Evolutionary conservation across 1,140 invertebrate species (phyloP).

Genomic region (Achroia grisella): DNA sequence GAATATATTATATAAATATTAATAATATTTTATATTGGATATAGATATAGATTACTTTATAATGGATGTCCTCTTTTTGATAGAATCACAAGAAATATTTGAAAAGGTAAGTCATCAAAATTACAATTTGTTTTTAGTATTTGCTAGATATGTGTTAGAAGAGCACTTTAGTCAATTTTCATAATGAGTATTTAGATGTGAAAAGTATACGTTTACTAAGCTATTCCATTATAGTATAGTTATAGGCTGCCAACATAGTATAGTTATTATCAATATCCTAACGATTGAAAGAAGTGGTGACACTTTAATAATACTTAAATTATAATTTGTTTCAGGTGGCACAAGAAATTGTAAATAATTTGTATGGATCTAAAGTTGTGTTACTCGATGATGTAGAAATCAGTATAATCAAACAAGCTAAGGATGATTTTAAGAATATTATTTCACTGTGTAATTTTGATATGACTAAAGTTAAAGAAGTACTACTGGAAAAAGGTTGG

Average conservation of each 20-base stretch:
- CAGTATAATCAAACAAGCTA: background rate
- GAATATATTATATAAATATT: no score
- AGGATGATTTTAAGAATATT: conserved; percentile 1
- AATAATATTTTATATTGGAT: no score
- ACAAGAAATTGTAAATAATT: conserved; percentile 1
- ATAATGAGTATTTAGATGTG: background rate
- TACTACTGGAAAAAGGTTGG: background rate
- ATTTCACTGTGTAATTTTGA: background rate
- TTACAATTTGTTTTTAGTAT: background rate
- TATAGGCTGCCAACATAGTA: background rate
- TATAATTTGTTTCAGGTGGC: background rate
- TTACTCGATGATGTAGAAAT: background rate
- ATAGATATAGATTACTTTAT: background rate
- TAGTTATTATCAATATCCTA: no score
- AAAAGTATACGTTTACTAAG: background rate
- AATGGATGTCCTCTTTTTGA: background rate
- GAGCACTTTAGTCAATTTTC: background rate
- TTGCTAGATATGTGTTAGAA: background rate
- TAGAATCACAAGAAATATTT: background rate
- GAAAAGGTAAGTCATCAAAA: background rate
- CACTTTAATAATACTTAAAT: background rate
- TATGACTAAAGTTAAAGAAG: background rate
- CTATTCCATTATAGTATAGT: background rate
- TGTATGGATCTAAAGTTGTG: background rate
- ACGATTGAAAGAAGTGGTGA: no score